These are phyloP conservation scores for Thaumetopoea pityocampa DNA, from an alignment of 1,140 invertebrate genomes.

Conservation along the genomic window DNA sequence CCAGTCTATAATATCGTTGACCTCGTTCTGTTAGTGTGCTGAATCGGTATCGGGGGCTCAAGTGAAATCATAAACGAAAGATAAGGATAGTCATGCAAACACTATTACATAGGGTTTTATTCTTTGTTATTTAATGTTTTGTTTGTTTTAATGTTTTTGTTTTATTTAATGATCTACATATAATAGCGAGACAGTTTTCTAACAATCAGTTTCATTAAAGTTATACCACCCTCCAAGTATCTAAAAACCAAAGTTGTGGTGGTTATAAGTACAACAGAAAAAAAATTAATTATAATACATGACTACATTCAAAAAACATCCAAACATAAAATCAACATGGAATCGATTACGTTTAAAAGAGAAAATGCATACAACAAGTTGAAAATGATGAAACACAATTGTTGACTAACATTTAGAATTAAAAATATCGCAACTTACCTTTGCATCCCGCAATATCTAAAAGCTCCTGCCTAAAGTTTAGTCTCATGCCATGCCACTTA, in stretches of 20 bases:
- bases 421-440: conserved; percentile 53
- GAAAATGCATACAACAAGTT: conserved; percentile 14
- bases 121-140: conserved; percentile 26
- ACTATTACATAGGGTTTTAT: conserved; percentile 27
- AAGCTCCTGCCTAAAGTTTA: conserved; percentile 18
- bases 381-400: conserved; percentile 28
- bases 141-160: conserved; percentile 4
- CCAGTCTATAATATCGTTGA: conserved; percentile 20
- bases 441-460: conserved; percentile 22
- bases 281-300: conserved; percentile 15
- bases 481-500: conserved; percentile 44
- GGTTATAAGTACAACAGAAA: conserved; percentile 10
- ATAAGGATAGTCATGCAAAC: conserved; percentile 61
- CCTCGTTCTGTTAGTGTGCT: conserved; percentile 56
- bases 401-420: conserved; percentile 31
- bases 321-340: conserved; percentile 49
- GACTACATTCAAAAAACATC: conserved; percentile 29
- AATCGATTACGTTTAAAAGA: conserved; percentile 58
- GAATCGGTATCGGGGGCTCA: conserved; percentile 61
- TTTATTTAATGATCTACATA: conserved; percentile 22
- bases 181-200: too few species aligned
- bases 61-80: conserved; percentile 68
- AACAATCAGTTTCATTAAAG: conserved; percentile 22
- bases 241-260: conserved; percentile 31
- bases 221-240: conserved; percentile 69